Conservation (phyloP, 2,113 vertebrate genomes). For the Dicrurus megarhynchus region DNA sequence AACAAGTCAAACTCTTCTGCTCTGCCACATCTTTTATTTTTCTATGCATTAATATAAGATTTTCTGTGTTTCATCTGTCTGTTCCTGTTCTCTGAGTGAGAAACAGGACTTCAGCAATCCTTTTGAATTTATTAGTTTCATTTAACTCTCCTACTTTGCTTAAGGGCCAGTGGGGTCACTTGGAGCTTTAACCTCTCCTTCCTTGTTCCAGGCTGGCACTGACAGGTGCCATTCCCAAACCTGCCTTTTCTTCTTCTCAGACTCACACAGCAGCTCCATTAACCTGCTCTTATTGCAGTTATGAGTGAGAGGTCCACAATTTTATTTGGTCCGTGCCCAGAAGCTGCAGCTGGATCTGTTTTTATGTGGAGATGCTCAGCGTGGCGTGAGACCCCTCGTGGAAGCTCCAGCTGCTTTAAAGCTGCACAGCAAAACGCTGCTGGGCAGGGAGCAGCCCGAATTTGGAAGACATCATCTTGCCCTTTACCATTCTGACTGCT, state of each 20-base stretch:
- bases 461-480: neutral
- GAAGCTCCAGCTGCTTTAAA: neutral
- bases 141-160: neutral
- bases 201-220: neutral
- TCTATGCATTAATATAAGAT: neutral
- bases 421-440: neutral
- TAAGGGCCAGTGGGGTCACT: neutral
- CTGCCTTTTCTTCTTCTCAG: neutral
- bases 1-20: neutral
- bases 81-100: neutral
- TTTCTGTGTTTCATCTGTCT: neutral
- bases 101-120: neutral
- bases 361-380: neutral
- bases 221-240: neutral
- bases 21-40: neutral
- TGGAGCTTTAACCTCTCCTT: neutral
- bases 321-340: neutral
- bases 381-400: neutral
- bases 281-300: neutral
- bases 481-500: neutral
- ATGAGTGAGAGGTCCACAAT: neutral
- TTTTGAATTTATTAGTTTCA: neutral
- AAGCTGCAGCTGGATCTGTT: neutral
- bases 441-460: neutral
- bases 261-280: neutral